These are phyloP conservation scores for Mionectes macconnelli DNA, from an alignment of 2,113 vertebrate genomes.

Conservation along the genomic window DNA sequence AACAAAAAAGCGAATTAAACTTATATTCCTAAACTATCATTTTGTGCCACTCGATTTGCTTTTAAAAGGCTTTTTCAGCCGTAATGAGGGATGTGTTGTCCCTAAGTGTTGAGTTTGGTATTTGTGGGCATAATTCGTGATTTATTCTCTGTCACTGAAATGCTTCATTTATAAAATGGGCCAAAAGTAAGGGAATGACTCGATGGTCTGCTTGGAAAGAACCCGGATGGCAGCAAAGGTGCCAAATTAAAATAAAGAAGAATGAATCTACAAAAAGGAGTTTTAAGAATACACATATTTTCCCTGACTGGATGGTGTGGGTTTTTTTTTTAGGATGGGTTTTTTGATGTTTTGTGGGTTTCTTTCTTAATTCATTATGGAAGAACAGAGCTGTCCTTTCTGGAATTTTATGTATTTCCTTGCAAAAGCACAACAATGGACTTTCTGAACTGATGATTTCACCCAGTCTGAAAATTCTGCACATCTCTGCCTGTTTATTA, in stretches of 20 bases:
- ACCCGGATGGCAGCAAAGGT: not conserved
- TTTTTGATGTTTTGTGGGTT: not conserved
- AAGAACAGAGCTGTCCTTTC: not conserved
- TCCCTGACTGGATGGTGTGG: not conserved
- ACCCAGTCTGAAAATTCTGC: not conserved
- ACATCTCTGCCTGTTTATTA: not conserved
- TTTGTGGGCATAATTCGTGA: not conserved
- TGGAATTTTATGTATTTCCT: not conserved
- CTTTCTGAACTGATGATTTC: not conserved
- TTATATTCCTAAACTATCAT: not conserved
- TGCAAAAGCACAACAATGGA: not conserved
- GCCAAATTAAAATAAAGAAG: not conserved
- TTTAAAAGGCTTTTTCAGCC: constrained; percentile 9
- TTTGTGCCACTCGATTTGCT: constrained; percentile 7
- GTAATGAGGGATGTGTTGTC: not conserved
- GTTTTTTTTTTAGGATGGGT: not conserved
- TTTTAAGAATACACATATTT: not conserved
- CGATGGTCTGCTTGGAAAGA: not conserved
- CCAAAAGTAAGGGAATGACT: not conserved
- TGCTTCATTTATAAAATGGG: not conserved
- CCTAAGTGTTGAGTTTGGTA: not conserved
- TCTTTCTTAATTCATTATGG: not conserved
- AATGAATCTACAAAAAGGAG: not conserved
- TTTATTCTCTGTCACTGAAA: not conserved
- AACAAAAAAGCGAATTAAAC: constrained; percentile 15